phyloP scores from a whole-genome alignment of 2,888 invertebrate species.

The Spilosoma lubricipeda region DNA sequence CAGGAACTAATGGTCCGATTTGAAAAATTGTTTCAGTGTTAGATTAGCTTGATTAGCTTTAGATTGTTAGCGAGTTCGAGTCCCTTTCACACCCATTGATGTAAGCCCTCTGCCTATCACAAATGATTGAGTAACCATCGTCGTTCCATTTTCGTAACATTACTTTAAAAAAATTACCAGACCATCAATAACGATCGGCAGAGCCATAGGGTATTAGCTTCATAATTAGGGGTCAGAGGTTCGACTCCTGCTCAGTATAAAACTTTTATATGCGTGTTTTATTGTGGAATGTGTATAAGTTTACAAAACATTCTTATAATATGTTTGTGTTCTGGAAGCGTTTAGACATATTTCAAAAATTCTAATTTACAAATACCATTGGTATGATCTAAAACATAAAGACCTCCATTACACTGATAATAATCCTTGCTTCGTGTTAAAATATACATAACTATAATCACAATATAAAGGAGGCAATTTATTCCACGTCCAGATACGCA shows the following conservation, averaged over 20 bases:
- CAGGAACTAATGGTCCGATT: too few species aligned
- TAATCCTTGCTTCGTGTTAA: conserved; percentile 16
- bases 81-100: too few species aligned
- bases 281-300: not conserved
- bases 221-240: not conserved
- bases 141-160: not conserved
- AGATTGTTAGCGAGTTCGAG: too few species aligned
- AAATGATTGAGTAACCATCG: not conserved
- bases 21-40: too few species aligned
- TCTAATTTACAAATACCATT: not conserved
- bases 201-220: not conserved
- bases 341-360: not conserved
- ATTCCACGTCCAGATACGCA: conserved; percentile 51
- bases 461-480: conserved; percentile 50
- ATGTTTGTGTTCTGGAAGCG: not conserved
- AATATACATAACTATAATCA: conserved; percentile 32
- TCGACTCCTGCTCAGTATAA: not conserved
- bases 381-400: not conserved
- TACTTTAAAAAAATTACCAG: not conserved
- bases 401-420: not conserved
- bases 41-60: too few species aligned
- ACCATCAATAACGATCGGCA: not conserved
- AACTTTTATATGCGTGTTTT: not conserved
- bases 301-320: not conserved
- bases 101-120: not conserved